Percentiles rank a stretch among this genome's conserved stretches.
Conservation (phyloP, 2,113 vertebrate genomes). For the Percina caprodes region DNA sequence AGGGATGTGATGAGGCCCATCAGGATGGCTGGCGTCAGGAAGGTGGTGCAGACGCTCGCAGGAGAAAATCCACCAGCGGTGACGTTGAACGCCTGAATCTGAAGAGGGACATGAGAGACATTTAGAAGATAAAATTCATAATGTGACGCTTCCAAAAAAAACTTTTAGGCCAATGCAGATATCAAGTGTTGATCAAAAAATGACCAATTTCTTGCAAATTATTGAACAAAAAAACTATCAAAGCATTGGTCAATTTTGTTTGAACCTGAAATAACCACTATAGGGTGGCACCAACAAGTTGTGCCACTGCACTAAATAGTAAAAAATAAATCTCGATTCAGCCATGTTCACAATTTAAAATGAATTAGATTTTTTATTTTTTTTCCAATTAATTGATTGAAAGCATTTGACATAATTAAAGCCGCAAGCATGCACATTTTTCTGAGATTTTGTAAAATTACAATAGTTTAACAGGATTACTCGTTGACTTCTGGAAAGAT, state of each 20-base stretch:
- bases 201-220: not conserved
- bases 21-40: conserved; percentile 91
- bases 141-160: not conserved
- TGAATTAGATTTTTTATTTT: too few species aligned
- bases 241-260: not conserved
- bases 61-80: conserved; percentile 87
- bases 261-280: not conserved
- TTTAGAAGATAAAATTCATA: not conserved
- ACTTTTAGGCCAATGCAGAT: not conserved
- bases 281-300: not conserved
- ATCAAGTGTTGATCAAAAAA: not conserved
- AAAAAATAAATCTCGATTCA: too few species aligned
- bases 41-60: conserved; percentile 89
- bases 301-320: too few species aligned
- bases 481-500: too few species aligned
- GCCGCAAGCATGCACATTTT: too few species aligned
- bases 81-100: conserved; percentile 95
- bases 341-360: too few species aligned
- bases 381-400: too few species aligned
- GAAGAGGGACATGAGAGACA: conserved; percentile 29
- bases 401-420: too few species aligned
- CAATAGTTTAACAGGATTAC: too few species aligned
- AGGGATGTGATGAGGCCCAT: conserved; percentile 92
- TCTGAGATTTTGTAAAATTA: too few species aligned
- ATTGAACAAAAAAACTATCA: not conserved